Conservation (phyloP, 1,140 invertebrate genomes). For the Drosophila bocki region DNA sequence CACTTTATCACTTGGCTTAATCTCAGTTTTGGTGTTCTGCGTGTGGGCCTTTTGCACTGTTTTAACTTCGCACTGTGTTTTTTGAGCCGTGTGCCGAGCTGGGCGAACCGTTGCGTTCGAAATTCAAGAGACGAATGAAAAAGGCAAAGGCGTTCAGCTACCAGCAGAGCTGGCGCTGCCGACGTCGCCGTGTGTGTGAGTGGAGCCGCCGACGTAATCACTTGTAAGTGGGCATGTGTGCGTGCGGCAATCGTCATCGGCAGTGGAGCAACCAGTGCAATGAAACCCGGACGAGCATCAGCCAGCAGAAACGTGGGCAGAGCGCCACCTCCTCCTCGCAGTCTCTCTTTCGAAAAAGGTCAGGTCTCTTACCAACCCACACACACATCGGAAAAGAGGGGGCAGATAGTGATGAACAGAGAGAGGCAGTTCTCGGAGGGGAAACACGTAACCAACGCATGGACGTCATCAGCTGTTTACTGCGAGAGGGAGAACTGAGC, state of each 20-base stretch:
- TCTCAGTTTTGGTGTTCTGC: constrained; percentile 32
- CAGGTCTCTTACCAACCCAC: constrained; percentile 57
- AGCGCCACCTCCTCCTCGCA: constrained; percentile 4
- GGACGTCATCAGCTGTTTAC: constrained; percentile 81
- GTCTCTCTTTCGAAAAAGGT: constrained; percentile 58
- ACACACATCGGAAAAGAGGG: background rate
- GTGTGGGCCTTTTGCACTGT: constrained; percentile 33
- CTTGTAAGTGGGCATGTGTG: constrained; percentile 57
- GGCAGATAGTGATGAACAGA: background rate
- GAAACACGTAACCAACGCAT: constrained; percentile 74
- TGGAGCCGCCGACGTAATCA: constrained; percentile 74
- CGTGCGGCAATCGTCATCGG: constrained; percentile 63
- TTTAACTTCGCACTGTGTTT: constrained; percentile 46
- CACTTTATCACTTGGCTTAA: constrained; percentile 59
- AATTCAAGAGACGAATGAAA: constrained; percentile 85
- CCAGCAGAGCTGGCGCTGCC: constrained; percentile 68
- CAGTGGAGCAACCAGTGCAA: constrained; percentile 68
- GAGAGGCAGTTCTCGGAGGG: constrained; percentile 21
- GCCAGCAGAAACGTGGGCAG: constrained; percentile 67
- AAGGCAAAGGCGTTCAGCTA: constrained; percentile 71
- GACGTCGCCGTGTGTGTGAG: constrained; percentile 51
- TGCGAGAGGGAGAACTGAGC: constrained; percentile 5
- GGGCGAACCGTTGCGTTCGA: constrained; percentile 79
- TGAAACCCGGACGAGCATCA: constrained; percentile 50
- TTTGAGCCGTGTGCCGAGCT: constrained; percentile 51